phyloP scores from a whole-genome alignment of 2,113 vertebrate species.

The Myiopsitta monachus region DNA sequence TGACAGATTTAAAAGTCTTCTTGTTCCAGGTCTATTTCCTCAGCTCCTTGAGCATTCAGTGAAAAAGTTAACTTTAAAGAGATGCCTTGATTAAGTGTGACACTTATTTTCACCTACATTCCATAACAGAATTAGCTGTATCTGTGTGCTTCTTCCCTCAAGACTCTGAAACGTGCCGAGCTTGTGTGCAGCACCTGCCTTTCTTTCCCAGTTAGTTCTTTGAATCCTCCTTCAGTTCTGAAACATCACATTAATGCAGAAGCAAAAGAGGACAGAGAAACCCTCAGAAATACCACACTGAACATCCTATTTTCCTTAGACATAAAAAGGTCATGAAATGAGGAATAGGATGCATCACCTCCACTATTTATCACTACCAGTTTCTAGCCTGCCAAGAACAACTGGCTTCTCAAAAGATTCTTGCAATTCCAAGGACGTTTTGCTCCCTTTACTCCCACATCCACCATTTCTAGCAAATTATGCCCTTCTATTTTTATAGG shows the following conservation, averaged over 20 bases:
- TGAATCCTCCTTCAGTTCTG: neutral
- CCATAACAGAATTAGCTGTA: fast-evolving
- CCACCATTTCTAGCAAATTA: neutral
- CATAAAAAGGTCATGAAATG: fast-evolving
- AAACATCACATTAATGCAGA: neutral
- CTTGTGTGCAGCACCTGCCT: neutral
- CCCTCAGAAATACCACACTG: neutral
- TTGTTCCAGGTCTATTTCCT: neutral
- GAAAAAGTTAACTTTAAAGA: neutral
- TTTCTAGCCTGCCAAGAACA: neutral
- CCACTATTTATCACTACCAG: neutral
- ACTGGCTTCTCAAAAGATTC: neutral
- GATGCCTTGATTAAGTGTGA: no score
- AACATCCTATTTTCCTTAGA: neutral
- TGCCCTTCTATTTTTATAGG: neutral
- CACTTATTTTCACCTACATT: neutral
- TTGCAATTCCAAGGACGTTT: neutral
- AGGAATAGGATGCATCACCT: fast-evolving
- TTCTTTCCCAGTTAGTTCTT: neutral
- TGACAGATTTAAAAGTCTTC: neutral
- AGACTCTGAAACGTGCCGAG: neutral
- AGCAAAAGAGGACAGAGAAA: neutral
- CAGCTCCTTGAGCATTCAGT: neutral
- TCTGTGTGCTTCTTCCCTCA: neutral
- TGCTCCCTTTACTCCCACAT: neutral